Evolutionary conservation across 2,113 vertebrate species (phyloP).

Genomic region (Balaenoptera acutorostrata): DNA sequence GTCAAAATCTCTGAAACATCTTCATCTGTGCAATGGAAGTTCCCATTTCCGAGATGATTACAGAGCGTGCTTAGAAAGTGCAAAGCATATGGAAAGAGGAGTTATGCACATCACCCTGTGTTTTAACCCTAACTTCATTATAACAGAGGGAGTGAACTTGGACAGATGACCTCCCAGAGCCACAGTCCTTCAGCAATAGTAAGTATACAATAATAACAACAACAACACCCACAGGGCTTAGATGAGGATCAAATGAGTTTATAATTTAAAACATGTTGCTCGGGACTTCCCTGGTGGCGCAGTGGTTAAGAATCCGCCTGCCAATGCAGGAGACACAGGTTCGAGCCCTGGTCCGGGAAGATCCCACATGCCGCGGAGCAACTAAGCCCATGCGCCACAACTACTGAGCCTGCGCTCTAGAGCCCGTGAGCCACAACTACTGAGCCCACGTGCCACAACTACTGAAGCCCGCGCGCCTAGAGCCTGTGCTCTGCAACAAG

Average conservation of each 20-base stretch:
- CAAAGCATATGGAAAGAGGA: not conserved
- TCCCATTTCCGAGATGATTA: not conserved
- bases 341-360: too few relatives aligned
- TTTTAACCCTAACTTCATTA: not conserved
- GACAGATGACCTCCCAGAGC: not conserved
- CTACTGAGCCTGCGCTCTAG: too few relatives aligned
- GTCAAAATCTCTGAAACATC: not conserved
- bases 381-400: too few relatives aligned
- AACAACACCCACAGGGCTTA: not conserved
- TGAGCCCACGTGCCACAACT: too few relatives aligned
- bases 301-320: too few relatives aligned
- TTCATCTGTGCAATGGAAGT: not conserved
- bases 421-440: too few relatives aligned
- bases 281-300: not conserved
- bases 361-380: too few relatives aligned
- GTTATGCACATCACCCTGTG: not conserved
- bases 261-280: not conserved
- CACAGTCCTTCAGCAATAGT: not conserved
- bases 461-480: too few relatives aligned
- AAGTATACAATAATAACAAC: not conserved
- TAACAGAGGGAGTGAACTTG: not conserved
- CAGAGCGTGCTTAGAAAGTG: not conserved
- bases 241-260: not conserved
- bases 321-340: too few relatives aligned
- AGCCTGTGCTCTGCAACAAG: too few relatives aligned